Evolutionary conservation across 2,888 invertebrate genomes (phyloP), one percentile per base, ranked within the genome.

Genomic region (Xylota segnis): DNA sequence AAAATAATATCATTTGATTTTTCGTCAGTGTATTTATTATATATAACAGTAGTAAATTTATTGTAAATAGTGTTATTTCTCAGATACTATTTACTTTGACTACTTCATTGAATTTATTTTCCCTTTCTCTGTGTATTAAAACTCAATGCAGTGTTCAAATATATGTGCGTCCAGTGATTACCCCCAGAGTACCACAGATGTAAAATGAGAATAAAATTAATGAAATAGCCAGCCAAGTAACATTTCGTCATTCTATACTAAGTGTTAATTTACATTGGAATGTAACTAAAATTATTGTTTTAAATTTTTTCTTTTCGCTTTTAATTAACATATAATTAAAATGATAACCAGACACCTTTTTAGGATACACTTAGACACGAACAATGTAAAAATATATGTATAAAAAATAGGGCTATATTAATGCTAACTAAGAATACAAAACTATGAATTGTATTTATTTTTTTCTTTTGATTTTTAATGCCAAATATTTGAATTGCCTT

Each of bases 211-310:
- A 78, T 72, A 63, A 71, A 77, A 77, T 68, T 72, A 82, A 86
- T 86, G 77, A 82, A 86, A 84, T 81, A 84, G 84, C 84, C 84
- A 84, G 43, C 65, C 75, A 75, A 79, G 63, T 79, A 76, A 86
- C 75, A 86, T 71, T 81, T 84, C 40, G 40, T 86, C 63, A 50
- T 70, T 66, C 81, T 76, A 75, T 61, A 71, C 59, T 79, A 71
- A 45, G 76, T 86, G 86, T 86, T 82, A 86, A 86, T 86, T 86
- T 86, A 86, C 86, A 86, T 86, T 82, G 82, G 82, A 86, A 86
- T 86, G 86, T 77, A 82, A 59, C 45, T 84, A 68, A 56, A 68
- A 70, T 54, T 50, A 63, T 58, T 37, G 10, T 65, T 40, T 75
- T 47, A n/a, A 5, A 45, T 63, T 71, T 29, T 34, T 10, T 65